Evolutionary conservation across 2,113 vertebrate genomes (phyloP), one percentile per base, ranked within the genome.

Genomic region (Triplophysa rosa): DNA sequence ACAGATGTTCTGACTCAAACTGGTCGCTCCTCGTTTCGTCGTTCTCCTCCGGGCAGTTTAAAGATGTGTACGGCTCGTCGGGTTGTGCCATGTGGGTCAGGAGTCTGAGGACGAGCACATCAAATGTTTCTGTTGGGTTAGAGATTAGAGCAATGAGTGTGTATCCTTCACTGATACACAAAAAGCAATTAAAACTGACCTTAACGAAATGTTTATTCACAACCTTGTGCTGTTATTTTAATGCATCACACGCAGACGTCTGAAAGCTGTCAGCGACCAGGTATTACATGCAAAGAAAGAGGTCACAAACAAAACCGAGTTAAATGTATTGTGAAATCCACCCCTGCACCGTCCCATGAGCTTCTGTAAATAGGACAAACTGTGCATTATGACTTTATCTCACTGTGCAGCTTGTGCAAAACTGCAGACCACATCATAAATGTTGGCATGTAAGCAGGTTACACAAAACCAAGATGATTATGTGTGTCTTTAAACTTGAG

Each of bases 31-130:
- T 47, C 13, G 80, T 86, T 59, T 86, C 85, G 54, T 86, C 85
- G 13, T 86, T 86, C 75, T 86, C 85, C 54, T 86, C 85, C 13
- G 84, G 84, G 63, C 1, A 68, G 82, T 86, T 86, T 2, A 83
- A 62, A 21, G 77, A 79, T 2, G 14, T 24, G 8, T 59, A 23
- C 54, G 52, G 56, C 49, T 61, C 64, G 16, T 23, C 45, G 23
- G 29, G 29, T n/a, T 40, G 58, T 26, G 80, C 80, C 73, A 84
- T 84, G 56, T 29, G 64, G 62, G 56, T 33, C 13, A 1, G 2
- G 37, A 52, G 13, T 73, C 72, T 80, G 42, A 62, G 70, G 19
- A 7, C 7, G 26, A 75, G 52, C 3, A 56, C 52, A 6, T 56
- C 17, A 56, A 6, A n/a, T 54, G 14, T n/a, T 16, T 54, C 52